Base-by-base conservation (phyloP, 2,113 vertebrate genomes). In the Gallinago undulata region DNA sequence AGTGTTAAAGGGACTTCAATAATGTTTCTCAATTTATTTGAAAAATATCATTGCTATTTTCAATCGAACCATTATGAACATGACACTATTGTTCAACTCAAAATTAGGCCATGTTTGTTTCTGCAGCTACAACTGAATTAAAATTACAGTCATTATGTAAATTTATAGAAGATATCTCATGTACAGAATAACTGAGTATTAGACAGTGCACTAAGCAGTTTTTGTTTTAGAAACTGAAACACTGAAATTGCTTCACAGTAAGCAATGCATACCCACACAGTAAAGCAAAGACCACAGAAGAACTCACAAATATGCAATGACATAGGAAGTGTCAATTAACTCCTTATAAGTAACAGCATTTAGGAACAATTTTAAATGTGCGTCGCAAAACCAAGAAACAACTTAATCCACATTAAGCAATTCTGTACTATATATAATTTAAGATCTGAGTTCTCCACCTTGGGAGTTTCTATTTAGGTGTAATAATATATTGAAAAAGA, bases 211-310 rank as follows among this genome's bases (percentile, higher is more conserved):
- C 70, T 66, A 79, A 89, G 74, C 37, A 9, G 16, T 9, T 60
- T 22, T 66, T 78, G 35, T 75, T 85, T 95, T 85, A 91, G 86
- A 96, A 91, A 94, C 1, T 57, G 51, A 96, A 97, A 94, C 86
- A 57, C 37, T 89, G 62, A 53, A 93, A 98, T 84, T 96, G 95
- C 78, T 93, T 93, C 72, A 73, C 78, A 80, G 70, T 83, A 89
- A 90, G 50, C 73, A 93, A 64, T 39, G 86, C 70, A 94, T 39
- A 95, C 64, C 73, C 92, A 94, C 50, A 81, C 16, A 50, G 31
- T 43, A 88, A 90, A 94, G 88, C 53, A 74, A 78, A 94, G 93
- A 82, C 89, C 90, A 91, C 89, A 93, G 83, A 89, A 95, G 94
- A 96, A 62, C 90, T 90, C 84, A 14, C n/a, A 93, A 74, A 28